These are phyloP conservation scores for Andrena chrysosceles DNA, from an alignment of 2,888 invertebrate species.

Conservation along the genomic window DNA sequence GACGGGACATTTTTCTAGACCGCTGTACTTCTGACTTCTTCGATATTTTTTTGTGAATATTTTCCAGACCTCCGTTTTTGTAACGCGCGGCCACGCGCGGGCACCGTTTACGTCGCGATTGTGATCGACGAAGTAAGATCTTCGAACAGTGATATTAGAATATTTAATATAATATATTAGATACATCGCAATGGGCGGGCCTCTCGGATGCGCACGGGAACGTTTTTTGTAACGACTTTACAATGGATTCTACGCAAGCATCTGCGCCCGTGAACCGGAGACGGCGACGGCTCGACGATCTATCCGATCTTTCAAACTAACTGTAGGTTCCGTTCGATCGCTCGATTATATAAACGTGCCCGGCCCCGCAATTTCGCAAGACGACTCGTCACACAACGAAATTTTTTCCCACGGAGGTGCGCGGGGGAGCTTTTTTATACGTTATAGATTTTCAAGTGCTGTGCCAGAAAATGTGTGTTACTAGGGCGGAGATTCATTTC, in stretches of 20 bases:
- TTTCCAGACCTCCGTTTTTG: slow-evolving; percentile 40
- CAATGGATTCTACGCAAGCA: slow-evolving; percentile 32
- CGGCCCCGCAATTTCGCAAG: slow-evolving; percentile 16
- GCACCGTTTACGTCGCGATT: slow-evolving; percentile 35
- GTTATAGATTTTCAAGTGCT: slow-evolving; percentile 79
- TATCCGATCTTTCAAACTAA: slow-evolving; percentile 6
- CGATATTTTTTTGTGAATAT: slow-evolving; percentile 46
- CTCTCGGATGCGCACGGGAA: slow-evolving; percentile 22
- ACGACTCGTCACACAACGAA: slow-evolving; percentile 60
- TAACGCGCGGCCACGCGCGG: slow-evolving; percentile 30
- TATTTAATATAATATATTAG: slow-evolving; percentile 42
- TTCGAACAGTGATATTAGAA: slow-evolving; percentile 64
- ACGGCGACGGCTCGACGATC: background rate
- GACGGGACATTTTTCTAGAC: slow-evolving; percentile 32
- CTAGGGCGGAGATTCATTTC: slow-evolving; percentile 51
- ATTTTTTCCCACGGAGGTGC: slow-evolving; percentile 44
- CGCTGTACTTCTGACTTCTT: slow-evolving; percentile 62
- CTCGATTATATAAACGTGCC: slow-evolving; percentile 25
- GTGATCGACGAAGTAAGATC: slow-evolving; percentile 15
- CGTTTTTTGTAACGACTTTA: slow-evolving; percentile 48
- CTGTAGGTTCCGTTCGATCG: slow-evolving; percentile 17
- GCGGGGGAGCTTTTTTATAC: slow-evolving; percentile 76
- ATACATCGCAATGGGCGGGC: slow-evolving; percentile 33
- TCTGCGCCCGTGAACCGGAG: slow-evolving; percentile 4
- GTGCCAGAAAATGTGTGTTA: slow-evolving; percentile 74